Conservation (phyloP, 2,113 vertebrate species). For the Trochalopteron elliotii region DNA sequence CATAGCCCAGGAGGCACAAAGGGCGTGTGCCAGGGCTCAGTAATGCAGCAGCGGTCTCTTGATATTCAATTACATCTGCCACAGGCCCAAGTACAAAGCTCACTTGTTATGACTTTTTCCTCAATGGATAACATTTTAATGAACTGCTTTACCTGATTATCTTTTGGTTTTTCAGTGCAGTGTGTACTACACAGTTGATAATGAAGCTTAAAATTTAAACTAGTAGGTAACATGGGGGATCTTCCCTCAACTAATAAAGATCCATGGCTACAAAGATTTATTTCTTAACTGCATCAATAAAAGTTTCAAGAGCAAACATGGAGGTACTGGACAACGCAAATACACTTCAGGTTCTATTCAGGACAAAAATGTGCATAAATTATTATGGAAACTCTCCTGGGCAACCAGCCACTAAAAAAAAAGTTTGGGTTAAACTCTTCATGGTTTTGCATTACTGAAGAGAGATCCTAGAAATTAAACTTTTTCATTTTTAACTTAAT, state of each 20-base stretch:
- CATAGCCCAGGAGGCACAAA: neutral
- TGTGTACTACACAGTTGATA: neutral
- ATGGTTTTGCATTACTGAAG: neutral
- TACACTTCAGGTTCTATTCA: neutral
- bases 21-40: accelerated
- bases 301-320: neutral
- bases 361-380: neutral
- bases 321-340: neutral
- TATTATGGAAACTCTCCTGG: accelerated
- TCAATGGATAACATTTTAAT: neutral
- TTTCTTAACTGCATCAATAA: neutral
- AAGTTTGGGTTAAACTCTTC: neutral
- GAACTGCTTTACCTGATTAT: neutral
- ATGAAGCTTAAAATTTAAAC: neutral
- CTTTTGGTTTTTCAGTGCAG: neutral
- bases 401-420: neutral
- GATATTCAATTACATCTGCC: neutral
- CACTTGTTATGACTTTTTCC: neutral
- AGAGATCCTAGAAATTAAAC: neutral
- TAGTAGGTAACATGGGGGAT: neutral
- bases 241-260: neutral
- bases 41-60: neutral
- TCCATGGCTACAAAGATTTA: neutral
- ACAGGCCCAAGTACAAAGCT: neutral
- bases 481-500: neutral